A percentile compares a stretch with the other conserved stretches of the same genome.
phyloP scores from a whole-genome alignment of 1,140 invertebrate genomes.

The Procambarus virginalis region DNA sequence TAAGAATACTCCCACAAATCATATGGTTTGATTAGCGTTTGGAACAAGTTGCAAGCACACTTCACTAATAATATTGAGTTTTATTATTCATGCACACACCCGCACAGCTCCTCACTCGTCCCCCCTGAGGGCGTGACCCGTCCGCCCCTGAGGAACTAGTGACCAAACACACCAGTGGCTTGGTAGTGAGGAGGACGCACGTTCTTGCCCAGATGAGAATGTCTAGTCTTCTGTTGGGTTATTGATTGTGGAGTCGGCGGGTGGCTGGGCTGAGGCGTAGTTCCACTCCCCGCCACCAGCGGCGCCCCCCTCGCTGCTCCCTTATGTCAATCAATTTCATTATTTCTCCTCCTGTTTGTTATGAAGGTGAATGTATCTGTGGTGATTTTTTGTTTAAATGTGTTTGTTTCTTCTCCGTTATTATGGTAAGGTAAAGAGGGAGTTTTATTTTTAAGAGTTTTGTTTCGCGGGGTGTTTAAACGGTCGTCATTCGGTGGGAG shows the following conservation, averaged over 20 bases:
- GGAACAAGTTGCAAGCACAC: neutral
- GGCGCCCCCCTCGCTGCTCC: neutral
- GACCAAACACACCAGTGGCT: neutral
- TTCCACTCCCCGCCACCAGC: conserved; percentile 29
- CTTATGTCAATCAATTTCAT: neutral
- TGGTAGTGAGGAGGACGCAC: conserved; percentile 26
- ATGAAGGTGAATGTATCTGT: neutral
- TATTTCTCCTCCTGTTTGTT: neutral
- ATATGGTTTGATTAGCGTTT: neutral
- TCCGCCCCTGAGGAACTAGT: conserved; percentile 16
- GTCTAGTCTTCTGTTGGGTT: conserved; percentile 46
- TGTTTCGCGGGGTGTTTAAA: neutral
- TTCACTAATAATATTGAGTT: neutral
- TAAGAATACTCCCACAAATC: neutral
- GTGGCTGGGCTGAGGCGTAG: conserved; percentile 22
- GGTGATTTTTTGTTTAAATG: neutral
- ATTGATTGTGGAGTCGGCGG: conserved; percentile 52
- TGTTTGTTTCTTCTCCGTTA: neutral
- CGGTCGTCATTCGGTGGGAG: neutral
- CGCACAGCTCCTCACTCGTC: neutral
- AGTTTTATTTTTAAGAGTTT: neutral
- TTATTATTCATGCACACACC: neutral
- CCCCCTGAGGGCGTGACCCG: neutral
- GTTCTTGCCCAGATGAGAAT: conserved; percentile 46
- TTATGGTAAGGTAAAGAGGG: neutral